These are phyloP conservation scores for Porites cylindrica DNA, from an alignment of 92 coral and sea anemone species.

Conservation along the genomic window DNA sequence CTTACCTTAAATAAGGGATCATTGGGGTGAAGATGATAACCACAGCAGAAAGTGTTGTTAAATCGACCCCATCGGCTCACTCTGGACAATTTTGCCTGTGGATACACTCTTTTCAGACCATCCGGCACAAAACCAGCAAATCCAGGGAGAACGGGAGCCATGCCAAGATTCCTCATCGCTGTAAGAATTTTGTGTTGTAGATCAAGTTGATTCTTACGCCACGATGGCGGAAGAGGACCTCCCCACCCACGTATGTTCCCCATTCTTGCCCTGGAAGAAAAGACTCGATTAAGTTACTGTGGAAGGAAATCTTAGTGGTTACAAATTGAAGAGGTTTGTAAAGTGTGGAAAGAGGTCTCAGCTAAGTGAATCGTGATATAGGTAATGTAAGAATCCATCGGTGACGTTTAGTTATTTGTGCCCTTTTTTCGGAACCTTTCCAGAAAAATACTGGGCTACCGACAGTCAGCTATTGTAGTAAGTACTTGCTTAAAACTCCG, in stretches of 20 bases:
- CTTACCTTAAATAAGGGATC: too few species aligned
- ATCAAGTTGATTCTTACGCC: constrained; percentile 50
- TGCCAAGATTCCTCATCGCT: constrained; percentile 63
- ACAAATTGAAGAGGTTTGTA: too few species aligned
- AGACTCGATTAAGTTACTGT: neutral
- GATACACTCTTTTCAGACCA: constrained; percentile 51
- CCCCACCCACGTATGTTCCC: constrained; percentile 72
- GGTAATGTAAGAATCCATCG: too few species aligned
- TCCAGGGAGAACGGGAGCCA: constrained; percentile 65
- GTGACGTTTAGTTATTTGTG: too few species aligned
- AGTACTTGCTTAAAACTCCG: too few species aligned
- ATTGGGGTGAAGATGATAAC: too few species aligned
- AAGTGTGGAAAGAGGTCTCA: too few species aligned
- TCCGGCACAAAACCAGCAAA: constrained; percentile 66
- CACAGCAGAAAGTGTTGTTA: constrained; percentile 17
- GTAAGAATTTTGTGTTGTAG: constrained; percentile 62
- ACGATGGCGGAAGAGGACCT: constrained; percentile 59
- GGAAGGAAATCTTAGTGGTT: too few species aligned
- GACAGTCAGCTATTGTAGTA: too few species aligned
- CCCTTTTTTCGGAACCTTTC: too few species aligned
- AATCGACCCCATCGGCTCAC: constrained; percentile 56
- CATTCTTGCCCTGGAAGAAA: constrained; percentile 60
- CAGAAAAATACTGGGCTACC: too few species aligned
- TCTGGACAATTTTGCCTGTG: constrained; percentile 48
- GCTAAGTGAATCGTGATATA: too few species aligned